phyloP scores from a whole-genome alignment of 2,888 invertebrate genomes.

The Caenorhabditis auriculariae region DNA sequence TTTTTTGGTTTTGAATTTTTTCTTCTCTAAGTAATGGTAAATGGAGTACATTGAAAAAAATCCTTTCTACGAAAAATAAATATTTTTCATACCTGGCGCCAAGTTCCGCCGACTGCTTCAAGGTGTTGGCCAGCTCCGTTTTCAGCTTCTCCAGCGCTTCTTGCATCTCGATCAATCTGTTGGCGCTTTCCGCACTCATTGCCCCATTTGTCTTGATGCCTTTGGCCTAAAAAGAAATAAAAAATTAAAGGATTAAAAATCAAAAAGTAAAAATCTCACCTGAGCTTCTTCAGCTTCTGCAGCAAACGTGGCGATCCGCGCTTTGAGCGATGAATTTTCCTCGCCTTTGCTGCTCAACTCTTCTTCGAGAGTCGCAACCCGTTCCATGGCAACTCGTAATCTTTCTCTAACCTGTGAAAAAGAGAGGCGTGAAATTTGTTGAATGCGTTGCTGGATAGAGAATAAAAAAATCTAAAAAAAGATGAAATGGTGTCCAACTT shows the following conservation, averaged over 20 bases:
- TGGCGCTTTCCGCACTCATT: conserved; percentile 52
- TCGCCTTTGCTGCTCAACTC: conserved; percentile 87
- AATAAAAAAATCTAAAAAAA: no score
- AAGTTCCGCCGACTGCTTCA: conserved; percentile 55
- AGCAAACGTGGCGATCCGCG: conserved; percentile 45
- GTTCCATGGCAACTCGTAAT: conserved; percentile 90
- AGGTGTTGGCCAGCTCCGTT: conserved; percentile 48
- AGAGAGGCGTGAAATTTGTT: no score
- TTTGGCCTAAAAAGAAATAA: not conserved
- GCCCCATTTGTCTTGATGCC: conserved; percentile 41
- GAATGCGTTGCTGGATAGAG: no score
- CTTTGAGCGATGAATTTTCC: conserved; percentile 51
- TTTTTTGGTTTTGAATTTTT: no score
- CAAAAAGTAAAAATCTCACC: conserved; percentile 8
- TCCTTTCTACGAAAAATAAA: conserved; percentile 3
- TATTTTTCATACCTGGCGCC: conserved; percentile 34
- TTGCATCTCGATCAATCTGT: conserved; percentile 67
- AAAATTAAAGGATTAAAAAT: not conserved
- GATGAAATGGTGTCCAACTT: no score
- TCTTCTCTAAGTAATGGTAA: no score
- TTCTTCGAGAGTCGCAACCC: conserved; percentile 91
- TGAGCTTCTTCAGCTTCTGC: conserved; percentile 46
- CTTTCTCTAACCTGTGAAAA: conserved; percentile 83
- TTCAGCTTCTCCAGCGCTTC: conserved; percentile 64
- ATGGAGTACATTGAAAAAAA: not conserved